Evolutionary conservation across 2,888 invertebrate species (phyloP).

Genomic region (Lissocephala sabroskyi): DNA sequence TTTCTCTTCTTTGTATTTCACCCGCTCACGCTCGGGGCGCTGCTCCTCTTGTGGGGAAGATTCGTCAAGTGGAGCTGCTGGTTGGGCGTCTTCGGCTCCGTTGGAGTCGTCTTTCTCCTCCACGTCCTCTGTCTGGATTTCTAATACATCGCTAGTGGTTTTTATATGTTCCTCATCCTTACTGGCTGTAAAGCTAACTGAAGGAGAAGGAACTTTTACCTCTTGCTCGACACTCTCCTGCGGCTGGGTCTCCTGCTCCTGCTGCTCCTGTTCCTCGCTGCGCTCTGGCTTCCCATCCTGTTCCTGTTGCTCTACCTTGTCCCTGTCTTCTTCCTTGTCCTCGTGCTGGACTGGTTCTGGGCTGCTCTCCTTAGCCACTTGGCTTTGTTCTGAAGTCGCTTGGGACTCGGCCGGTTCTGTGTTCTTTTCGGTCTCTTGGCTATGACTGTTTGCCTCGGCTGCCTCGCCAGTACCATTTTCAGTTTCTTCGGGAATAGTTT

Average conservation of each 20-base stretch:
- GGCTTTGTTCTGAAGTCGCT: too few relatives aligned
- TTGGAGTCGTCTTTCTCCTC: constrained; percentile 28
- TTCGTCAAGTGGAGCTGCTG: too few relatives aligned
- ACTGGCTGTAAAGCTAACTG: constrained; percentile 42
- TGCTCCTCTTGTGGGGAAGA: constrained; percentile 8
- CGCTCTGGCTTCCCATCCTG: constrained; percentile 42
- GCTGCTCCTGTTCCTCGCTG: not conserved
- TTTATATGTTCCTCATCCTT: constrained; percentile 55
- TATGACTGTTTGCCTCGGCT: constrained; percentile 11
- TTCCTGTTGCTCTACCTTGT: constrained; percentile 60
- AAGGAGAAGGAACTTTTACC: constrained; percentile 56
- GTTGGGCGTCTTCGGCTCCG: constrained; percentile 16
- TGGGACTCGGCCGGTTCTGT: not conserved
- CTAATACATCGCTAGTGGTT: constrained; percentile 61
- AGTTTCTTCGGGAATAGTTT: constrained; percentile 74
- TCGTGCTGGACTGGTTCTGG: not conserved
- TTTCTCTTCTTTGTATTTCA: constrained; percentile 13
- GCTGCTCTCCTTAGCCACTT: not conserved
- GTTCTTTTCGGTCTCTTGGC: constrained; percentile 3
- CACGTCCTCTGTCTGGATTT: constrained; percentile 49
- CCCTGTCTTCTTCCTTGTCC: constrained; percentile 48
- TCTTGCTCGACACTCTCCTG: constrained; percentile 38
- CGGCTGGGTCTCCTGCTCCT: constrained; percentile 15
- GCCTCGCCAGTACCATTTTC: constrained; percentile 71
- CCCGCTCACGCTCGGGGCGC: constrained; percentile 14